Evolutionary conservation across 1,140 invertebrate genomes (phyloP).

Genomic region (Heliconius nattereri): DNA sequence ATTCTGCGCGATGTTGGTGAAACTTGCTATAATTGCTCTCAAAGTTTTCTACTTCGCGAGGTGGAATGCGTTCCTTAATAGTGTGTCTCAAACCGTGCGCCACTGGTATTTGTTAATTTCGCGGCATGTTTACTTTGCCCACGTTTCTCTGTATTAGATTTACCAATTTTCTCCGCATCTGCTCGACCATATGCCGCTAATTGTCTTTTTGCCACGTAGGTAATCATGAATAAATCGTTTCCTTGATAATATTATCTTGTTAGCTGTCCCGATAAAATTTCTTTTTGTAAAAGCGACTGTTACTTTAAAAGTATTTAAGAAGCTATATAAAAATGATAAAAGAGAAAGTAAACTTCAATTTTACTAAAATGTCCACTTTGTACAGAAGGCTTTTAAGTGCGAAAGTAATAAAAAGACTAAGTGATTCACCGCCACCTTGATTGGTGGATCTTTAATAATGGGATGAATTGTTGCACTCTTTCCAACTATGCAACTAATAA

Average conservation of each 20-base stretch:
- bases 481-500: constrained; percentile 74
- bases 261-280: background rate
- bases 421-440: constrained; percentile 29
- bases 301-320: background rate
- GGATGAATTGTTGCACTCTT: constrained; percentile 53
- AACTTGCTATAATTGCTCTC: constrained; percentile 36
- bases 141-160: constrained; percentile 55
- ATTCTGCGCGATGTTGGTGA: constrained; percentile 23
- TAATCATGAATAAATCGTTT: constrained; percentile 24
- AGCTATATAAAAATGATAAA: background rate
- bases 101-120: constrained; percentile 59
- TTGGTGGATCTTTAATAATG: constrained; percentile 40
- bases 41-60: constrained; percentile 39
- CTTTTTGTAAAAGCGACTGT: background rate
- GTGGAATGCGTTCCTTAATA: constrained; percentile 38
- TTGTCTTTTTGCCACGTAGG: constrained; percentile 24
- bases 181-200: constrained; percentile 34
- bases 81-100: constrained; percentile 40
- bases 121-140: constrained; percentile 53
- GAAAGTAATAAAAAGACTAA: constrained; percentile 25
- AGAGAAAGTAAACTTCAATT: background rate
- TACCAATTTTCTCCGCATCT: constrained; percentile 51
- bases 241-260: constrained; percentile 21
- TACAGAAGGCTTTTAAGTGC: constrained; percentile 17
- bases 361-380: constrained; percentile 17